Evolutionary conservation across 2,888 invertebrate genomes (phyloP), one percentile per base, ranked within the genome.

Genomic region (Sceliomorpha sp.): DNA sequence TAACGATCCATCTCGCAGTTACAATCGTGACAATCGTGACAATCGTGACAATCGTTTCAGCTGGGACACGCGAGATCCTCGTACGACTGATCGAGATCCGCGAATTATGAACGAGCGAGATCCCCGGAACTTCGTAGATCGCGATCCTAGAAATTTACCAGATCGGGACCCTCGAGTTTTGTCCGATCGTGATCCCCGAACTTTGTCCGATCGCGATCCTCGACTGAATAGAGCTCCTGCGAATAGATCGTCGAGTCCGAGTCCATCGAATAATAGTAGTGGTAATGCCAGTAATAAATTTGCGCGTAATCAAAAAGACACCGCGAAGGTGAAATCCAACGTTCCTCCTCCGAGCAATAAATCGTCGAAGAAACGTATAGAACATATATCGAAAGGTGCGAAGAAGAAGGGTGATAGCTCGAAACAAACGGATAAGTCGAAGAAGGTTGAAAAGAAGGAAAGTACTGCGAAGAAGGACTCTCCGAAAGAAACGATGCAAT

Each of bases 401-500:
- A 39, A 39, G 9, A 39, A 39, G 9, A 36, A 48, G 12, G 17
- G 2, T 14, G 26, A 26, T n/a, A 27, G 13, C 20, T 5, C 20
- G 20, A 42, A 32, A 7, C 10, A 39, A 6, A 67, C 40, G 27
- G 40, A 56, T 17, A 56, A 51, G 3, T 66, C 36, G 5, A 55
- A 56, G 8, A 67, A 55, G 8, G 2, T n/a, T 5, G 10, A 20
- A 15, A 17, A 12, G 6, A 1, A 78, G 8, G 40, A 73, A 67
- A 59, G 5, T 20, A 29, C 55, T 12, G 6, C 14, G 1, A 37
- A 39, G 10, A 2, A 37, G 12, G 24, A 59, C n/a, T n/a, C n/a
- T n/a, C n/a, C n/a, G 4, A 47, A 45, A 15, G 89, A 89, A n/a
- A 80, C 80, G 4, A 88, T 89, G 80, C 80, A 83, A n/a, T 90